Evolutionary conservation across 1,140 invertebrate genomes (phyloP).

Genomic region (Caenorhabditis brenneri): DNA sequence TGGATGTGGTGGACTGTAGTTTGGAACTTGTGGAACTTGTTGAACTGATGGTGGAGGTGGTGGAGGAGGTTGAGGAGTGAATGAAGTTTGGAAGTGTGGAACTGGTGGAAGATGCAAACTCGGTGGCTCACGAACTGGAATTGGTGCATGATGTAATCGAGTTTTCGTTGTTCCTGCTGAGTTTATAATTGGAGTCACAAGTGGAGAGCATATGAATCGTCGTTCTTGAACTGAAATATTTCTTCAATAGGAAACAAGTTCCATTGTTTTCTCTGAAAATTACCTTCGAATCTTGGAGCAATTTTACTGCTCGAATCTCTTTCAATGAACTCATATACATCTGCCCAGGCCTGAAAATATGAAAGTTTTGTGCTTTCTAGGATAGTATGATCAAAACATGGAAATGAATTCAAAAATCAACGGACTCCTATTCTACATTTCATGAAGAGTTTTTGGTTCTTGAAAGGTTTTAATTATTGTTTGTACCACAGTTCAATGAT

Average conservation of each 20-base stretch:
- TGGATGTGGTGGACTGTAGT: constrained; percentile 21
- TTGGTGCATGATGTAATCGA: background rate
- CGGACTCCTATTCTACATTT: too few relatives aligned
- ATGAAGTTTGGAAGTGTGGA: background rate
- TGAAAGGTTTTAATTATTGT: too few relatives aligned
- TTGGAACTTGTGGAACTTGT: constrained; percentile 16
- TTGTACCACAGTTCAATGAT: too few relatives aligned
- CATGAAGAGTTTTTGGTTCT: too few relatives aligned
- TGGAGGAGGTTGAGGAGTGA: background rate
- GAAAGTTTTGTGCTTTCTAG: too few relatives aligned
- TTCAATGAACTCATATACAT: constrained; percentile 18
- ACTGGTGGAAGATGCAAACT: constrained; percentile 5
- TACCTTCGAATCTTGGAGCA: background rate
- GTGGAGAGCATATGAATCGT: background rate
- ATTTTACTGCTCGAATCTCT: background rate
- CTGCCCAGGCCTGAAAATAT: constrained; percentile 3
- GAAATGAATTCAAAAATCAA: too few relatives aligned
- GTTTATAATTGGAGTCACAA: background rate
- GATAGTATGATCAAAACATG: too few relatives aligned
- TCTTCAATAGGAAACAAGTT: background rate
- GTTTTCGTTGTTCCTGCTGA: background rate
- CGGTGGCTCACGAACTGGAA: background rate
- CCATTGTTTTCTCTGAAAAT: background rate
- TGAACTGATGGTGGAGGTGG: background rate
- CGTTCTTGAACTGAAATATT: background rate